These are phyloP conservation scores for Aphelinus certus DNA, from an alignment of 1,140 invertebrate genomes.

Conservation along the genomic window DNA sequence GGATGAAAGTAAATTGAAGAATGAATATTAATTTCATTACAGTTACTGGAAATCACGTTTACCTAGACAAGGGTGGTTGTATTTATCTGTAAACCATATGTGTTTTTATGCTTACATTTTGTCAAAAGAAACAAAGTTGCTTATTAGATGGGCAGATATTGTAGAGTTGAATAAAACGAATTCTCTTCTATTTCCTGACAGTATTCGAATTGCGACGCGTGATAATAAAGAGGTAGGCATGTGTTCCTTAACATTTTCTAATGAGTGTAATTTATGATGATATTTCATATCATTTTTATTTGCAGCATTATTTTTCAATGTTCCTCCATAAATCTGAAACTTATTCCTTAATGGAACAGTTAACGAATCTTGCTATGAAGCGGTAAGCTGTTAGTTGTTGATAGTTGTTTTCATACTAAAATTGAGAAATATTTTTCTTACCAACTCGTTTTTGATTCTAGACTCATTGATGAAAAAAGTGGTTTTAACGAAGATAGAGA, in stretches of 20 bases:
- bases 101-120: slow-evolving; percentile 97
- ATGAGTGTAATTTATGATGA: neutral
- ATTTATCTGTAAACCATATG: slow-evolving; percentile 93
- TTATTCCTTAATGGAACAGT: slow-evolving; percentile 90
- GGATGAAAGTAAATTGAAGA: too few relatives aligned
- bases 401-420: slow-evolving; percentile 28
- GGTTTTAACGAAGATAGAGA: slow-evolving; percentile 87
- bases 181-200: slow-evolving; percentile 85
- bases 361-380: slow-evolving; percentile 97
- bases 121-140: slow-evolving; percentile 88
- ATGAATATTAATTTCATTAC: slow-evolving; percentile 57
- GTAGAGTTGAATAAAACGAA: slow-evolving; percentile 79
- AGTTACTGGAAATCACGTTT: slow-evolving; percentile 94
- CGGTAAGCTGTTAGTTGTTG: slow-evolving; percentile 68
- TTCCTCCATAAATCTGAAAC: slow-evolving; percentile 90
- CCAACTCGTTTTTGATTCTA: slow-evolving; percentile 56
- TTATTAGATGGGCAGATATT: slow-evolving; percentile 86
- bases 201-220: slow-evolving; percentile 84
- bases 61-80: slow-evolving; percentile 94
- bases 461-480: slow-evolving; percentile 86
- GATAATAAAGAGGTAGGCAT: slow-evolving; percentile 74
- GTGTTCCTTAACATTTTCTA: slow-evolving; percentile 5
- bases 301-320: slow-evolving; percentile 89
- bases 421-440: slow-evolving; percentile 38
- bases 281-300: slow-evolving; percentile 45